Evolutionary conservation across 1,140 invertebrate genomes (phyloP).

Genomic region (Leucophenga varia): DNA sequence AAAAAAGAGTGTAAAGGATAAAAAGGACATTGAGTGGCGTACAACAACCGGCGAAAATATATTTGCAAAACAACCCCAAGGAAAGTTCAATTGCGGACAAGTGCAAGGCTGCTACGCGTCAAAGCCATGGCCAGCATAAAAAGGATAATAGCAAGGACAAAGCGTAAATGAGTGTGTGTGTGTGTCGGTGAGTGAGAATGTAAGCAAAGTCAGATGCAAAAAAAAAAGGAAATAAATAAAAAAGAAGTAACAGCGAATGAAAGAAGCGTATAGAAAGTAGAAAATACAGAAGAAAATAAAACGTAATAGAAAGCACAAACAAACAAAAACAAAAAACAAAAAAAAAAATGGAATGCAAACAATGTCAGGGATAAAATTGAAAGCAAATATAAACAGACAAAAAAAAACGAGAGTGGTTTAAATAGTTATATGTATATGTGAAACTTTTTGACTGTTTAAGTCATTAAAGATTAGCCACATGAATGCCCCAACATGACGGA

Average conservation of each 20-base stretch:
- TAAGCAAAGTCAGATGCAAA: background rate
- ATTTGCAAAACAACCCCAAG: slow-evolving; percentile 26
- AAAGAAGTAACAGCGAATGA: background rate
- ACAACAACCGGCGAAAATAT: slow-evolving; percentile 22
- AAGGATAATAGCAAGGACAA: slow-evolving; percentile 18
- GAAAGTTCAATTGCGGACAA: slow-evolving; percentile 41
- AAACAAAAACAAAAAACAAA: too few species aligned
- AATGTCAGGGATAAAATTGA: slow-evolving; percentile 33
- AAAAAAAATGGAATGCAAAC: slow-evolving; percentile 28
- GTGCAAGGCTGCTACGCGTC: slow-evolving; percentile 35
- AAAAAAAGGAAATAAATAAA: background rate
- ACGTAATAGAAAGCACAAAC: slow-evolving; percentile 22
- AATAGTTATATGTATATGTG: too few species aligned
- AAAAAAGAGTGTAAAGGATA: too few species aligned
- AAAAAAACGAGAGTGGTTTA: too few species aligned
- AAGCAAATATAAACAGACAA: slow-evolving; percentile 27
- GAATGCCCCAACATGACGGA: too few species aligned
- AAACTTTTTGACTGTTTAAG: too few species aligned
- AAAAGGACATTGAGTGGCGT: too few species aligned
- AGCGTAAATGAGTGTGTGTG: too few species aligned
- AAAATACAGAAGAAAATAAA: too few species aligned
- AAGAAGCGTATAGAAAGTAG: too few species aligned
- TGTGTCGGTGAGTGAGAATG: too few species aligned
- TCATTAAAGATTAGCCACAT: too few species aligned
- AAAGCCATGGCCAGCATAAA: slow-evolving; percentile 2